A percentile compares a stretch with the other conserved stretches of the same genome.
Evolutionary conservation across 2,113 vertebrate species (phyloP).

Genomic region (Lagopus muta): DNA sequence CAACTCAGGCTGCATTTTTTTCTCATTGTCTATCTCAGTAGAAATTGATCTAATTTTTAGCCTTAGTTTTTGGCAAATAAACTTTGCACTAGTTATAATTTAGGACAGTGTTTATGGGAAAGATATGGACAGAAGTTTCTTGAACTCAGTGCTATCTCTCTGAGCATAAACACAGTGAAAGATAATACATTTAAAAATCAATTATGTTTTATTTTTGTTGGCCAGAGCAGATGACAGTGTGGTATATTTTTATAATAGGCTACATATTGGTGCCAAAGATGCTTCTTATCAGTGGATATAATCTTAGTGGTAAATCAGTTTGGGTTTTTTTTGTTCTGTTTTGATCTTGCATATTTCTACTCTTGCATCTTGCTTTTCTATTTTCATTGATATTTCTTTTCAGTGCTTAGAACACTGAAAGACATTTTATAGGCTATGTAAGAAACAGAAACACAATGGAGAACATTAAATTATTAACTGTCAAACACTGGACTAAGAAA

Average conservation of each 20-base stretch:
- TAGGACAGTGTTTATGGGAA: not conserved
- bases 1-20: not conserved
- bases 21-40: not conserved
- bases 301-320: not conserved
- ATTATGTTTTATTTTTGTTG: constrained; percentile 29
- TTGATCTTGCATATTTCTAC: not conserved
- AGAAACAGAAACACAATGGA: not conserved
- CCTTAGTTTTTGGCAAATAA: not conserved
- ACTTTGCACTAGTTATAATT: not conserved
- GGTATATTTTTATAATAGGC: not conserved
- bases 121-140: constrained; percentile 4
- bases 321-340: not conserved
- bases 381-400: constrained; percentile 15
- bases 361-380: constrained; percentile 11
- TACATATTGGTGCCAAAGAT: not conserved
- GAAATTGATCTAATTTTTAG: not conserved
- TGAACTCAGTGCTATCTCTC: constrained; percentile 26
- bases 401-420: not conserved
- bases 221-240: not conserved
- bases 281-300: not conserved
- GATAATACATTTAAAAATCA: constrained; percentile 8
- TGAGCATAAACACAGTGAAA: not conserved
- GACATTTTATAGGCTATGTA: not conserved
- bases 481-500: not conserved
- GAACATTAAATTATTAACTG: not conserved